Evolutionary conservation across 2,797 vertebrate species (phyloP).

Genomic region (Chrosomus eos): DNA sequence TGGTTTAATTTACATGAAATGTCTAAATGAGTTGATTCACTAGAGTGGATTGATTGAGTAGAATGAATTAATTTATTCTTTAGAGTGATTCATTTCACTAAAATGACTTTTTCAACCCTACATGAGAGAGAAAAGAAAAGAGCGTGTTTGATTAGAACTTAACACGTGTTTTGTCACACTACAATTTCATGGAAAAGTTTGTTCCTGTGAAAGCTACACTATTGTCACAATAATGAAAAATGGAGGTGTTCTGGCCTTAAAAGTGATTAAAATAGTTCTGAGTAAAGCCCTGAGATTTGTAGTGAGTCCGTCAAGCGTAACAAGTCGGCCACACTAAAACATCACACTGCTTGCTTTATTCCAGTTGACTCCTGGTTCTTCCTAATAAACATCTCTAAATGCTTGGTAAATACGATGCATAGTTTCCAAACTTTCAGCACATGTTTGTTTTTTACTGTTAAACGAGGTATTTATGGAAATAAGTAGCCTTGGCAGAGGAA

Average conservation of each 20-base stretch:
- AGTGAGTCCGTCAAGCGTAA: conserved; percentile 34
- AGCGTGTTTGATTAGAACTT: not conserved
- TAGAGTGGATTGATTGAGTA: not conserved
- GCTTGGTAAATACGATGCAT: conserved; percentile 56
- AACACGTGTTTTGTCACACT: not conserved
- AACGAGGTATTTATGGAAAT: conserved; percentile 72
- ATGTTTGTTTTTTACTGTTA: conserved; percentile 70
- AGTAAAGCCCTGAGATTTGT: conserved; percentile 44
- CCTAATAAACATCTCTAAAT: conserved; percentile 54
- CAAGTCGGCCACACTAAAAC: conserved; percentile 42
- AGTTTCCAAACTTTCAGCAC: conserved; percentile 51
- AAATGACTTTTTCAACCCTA: not conserved
- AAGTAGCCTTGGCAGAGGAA: conserved; percentile 56
- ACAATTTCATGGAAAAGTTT: not conserved
- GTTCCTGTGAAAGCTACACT: not conserved
- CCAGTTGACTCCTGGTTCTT: conserved; percentile 32
- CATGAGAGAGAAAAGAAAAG: not conserved
- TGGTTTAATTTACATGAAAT: not conserved
- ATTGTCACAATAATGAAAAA: not conserved
- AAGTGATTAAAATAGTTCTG: conserved; percentile 36
- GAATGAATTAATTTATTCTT: not conserved
- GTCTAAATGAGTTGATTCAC: not conserved
- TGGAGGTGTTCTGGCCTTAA: conserved; percentile 10
- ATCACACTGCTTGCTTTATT: conserved; percentile 30
- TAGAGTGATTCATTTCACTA: not conserved